Percentiles rank a stretch among this genome's conserved stretches.
These are phyloP conservation scores for Drosophila miranda DNA, from an alignment of 1,140 invertebrate species.

Conservation along the genomic window DNA sequence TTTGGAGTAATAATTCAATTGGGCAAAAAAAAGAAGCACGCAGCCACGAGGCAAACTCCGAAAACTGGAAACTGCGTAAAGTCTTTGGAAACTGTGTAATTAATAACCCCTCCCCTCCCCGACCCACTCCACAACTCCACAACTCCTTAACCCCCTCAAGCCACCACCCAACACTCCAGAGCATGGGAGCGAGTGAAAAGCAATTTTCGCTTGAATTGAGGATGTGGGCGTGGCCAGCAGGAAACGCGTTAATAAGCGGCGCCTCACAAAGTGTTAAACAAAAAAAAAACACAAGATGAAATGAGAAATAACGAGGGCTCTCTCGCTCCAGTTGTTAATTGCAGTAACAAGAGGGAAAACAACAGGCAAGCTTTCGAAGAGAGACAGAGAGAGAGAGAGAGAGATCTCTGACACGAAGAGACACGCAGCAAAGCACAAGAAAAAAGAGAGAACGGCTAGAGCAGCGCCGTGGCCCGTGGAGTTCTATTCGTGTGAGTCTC, in stretches of 20 bases:
- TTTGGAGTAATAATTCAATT: constrained; percentile 74
- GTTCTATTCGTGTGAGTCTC: too few relatives aligned
- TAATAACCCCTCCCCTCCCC: too few relatives aligned
- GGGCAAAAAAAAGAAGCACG: constrained; percentile 50
- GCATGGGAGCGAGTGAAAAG: constrained; percentile 59
- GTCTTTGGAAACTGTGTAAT: too few relatives aligned
- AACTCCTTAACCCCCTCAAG: too few relatives aligned
- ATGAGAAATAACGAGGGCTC: constrained; percentile 30
- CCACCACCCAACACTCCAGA: constrained; percentile 9
- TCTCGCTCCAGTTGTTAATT: constrained; percentile 43
- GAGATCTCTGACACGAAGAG: not conserved
- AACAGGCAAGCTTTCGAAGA: not conserved
- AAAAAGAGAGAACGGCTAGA: not conserved
- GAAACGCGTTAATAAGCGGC: constrained; percentile 77
- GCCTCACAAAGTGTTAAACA: constrained; percentile 63
- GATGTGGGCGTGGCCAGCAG: constrained; percentile 70
- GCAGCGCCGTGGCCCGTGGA: too few relatives aligned
- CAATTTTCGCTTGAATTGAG: constrained; percentile 70
- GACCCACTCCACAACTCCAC: too few relatives aligned
- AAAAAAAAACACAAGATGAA: constrained; percentile 27
- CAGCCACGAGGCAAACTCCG: constrained; percentile 37
- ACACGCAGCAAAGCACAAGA: not conserved
- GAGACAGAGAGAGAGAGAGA: too few relatives aligned
- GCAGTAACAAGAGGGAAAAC: constrained; percentile 30
- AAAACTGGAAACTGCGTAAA: constrained; percentile 33